Conservation (phyloP, 1,140 invertebrate species). For the Dreissena polymorpha region DNA sequence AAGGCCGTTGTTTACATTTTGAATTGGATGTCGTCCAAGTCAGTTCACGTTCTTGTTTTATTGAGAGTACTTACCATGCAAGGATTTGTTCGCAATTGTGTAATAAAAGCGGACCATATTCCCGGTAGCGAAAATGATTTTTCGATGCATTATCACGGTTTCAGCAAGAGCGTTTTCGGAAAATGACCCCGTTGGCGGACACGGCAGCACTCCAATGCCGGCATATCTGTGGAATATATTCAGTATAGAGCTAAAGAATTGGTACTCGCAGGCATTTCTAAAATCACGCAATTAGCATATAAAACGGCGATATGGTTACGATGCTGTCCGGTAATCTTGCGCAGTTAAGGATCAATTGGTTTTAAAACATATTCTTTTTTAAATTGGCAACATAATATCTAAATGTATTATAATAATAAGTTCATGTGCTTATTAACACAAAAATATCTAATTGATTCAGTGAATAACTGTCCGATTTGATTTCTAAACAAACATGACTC, state of each 20-base stretch:
- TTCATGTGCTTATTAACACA: too few species aligned
- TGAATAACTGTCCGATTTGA: too few species aligned
- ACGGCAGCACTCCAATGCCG: not conserved
- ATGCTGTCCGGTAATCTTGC: too few species aligned
- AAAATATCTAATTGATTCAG: too few species aligned
- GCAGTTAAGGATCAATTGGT: too few species aligned
- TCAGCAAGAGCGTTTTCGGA: constrained; percentile 27
- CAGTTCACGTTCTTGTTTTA: constrained; percentile 18
- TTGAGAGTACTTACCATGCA: constrained; percentile 6
- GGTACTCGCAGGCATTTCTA: not conserved
- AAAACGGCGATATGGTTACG: constrained; percentile 4
- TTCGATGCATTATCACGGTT: constrained; percentile 42
- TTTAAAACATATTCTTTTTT: too few species aligned
- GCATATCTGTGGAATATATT: constrained; percentile 24
- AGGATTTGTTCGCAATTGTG: constrained; percentile 6
- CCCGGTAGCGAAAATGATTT: constrained; percentile 13
- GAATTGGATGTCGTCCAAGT: constrained; percentile 16
- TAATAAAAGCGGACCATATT: constrained; percentile 24
- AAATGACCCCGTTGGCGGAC: constrained; percentile 15
- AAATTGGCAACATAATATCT: too few species aligned
- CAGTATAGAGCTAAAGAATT: not conserved
- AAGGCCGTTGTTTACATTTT: constrained; percentile 14
- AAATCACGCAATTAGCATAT: constrained; percentile 15
- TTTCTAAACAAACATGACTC: too few species aligned
- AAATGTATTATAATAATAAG: too few species aligned